phyloP scores from a whole-genome alignment of 2,113 vertebrate species.

The Phylloscopus trochiloides region DNA sequence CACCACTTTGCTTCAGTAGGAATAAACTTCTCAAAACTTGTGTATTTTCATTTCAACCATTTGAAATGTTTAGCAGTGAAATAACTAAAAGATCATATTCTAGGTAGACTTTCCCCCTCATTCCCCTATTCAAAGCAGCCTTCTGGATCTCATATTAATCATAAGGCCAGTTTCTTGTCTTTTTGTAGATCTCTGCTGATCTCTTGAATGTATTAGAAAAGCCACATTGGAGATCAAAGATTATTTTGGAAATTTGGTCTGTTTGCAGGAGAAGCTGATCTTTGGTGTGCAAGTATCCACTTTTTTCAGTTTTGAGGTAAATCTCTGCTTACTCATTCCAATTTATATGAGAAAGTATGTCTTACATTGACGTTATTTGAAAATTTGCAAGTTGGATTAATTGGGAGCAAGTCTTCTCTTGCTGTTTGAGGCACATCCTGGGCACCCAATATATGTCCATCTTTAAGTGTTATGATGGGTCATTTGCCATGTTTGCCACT shows the following conservation, averaged over 20 bases:
- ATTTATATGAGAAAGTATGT: not conserved
- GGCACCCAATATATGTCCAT: accelerated
- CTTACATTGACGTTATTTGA: not conserved
- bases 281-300: not conserved
- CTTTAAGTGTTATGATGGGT: not conserved
- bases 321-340: not conserved
- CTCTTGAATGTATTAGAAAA: not conserved
- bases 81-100: not conserved
- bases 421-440: not conserved
- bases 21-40: not conserved
- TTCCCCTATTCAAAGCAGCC: not conserved
- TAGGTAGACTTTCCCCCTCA: not conserved
- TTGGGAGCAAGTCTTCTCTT: not conserved
- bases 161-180: not conserved
- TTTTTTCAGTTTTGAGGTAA: not conserved
- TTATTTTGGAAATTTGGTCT: not conserved
- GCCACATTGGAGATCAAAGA: not conserved
- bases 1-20: not conserved
- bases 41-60: not conserved
- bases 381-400: not conserved
- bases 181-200: not conserved
- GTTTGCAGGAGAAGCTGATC: not conserved
- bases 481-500: not conserved
- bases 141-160: not conserved
- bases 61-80: not conserved